These are phyloP conservation scores for Drosophila neotestacea DNA, from an alignment of 2,888 invertebrate species.

Conservation along the genomic window DNA sequence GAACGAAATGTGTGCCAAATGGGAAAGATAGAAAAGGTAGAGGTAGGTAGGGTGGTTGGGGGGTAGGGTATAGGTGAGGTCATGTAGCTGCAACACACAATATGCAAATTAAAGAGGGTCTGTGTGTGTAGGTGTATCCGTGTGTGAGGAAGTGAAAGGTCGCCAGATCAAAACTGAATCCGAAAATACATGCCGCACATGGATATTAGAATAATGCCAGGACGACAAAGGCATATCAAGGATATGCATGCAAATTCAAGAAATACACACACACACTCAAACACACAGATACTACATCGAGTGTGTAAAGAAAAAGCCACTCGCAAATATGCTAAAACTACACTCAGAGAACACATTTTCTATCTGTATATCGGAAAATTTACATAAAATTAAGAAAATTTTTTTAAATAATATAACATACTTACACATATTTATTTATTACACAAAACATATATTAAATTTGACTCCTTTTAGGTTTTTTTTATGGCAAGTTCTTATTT, in stretches of 20 bases:
- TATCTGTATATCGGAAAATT: no score
- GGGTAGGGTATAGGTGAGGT: constrained; percentile 1
- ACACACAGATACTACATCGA: constrained; percentile 1
- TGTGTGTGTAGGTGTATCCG: not conserved
- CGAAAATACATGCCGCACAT: constrained; percentile 31
- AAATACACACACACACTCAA: constrained; percentile 18
- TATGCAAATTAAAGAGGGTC: constrained; percentile 59
- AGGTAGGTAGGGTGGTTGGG: not conserved
- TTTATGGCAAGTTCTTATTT: not conserved
- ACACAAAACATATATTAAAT: no score
- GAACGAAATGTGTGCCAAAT: constrained; percentile 66
- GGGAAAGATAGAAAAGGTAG: constrained; percentile 8
- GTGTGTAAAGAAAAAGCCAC: constrained; percentile 45
- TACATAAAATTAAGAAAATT: no score
- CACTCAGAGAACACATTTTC: not conserved
- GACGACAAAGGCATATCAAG: constrained; percentile 62
- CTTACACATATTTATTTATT: no score
- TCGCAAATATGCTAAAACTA: constrained; percentile 64
- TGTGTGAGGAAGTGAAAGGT: constrained; percentile 16
- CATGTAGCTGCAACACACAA: constrained; percentile 38
- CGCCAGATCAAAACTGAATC: constrained; percentile 30
- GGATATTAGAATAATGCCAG: constrained; percentile 75
- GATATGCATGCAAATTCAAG: constrained; percentile 60
- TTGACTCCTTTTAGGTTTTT: no score
- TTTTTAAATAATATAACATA: no score